Evolutionary conservation across 2,113 vertebrate genomes (phyloP).

Genomic region (Taurulus bubalis): DNA sequence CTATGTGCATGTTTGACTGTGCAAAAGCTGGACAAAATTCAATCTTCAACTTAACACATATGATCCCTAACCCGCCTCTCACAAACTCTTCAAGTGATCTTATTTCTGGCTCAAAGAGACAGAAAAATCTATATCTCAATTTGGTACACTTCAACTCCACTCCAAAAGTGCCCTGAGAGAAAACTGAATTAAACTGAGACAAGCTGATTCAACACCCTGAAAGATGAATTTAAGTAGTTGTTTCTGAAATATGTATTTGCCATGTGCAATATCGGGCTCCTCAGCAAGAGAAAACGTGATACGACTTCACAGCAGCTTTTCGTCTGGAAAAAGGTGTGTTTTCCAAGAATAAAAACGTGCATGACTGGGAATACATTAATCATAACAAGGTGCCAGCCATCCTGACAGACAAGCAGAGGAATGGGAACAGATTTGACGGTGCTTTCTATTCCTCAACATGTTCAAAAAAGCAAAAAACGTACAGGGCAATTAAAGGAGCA

Average conservation of each 20-base stretch:
- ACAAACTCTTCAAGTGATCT: conserved; percentile 78
- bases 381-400: conserved; percentile 73
- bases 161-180: conserved; percentile 76
- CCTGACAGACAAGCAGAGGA: conserved; percentile 71
- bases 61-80: conserved; percentile 66
- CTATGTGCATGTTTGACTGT: conserved; percentile 39
- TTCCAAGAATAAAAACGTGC: conserved; percentile 68
- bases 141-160: conserved; percentile 81
- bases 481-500: conserved; percentile 77
- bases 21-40: conserved; percentile 65
- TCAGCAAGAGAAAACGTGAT: conserved; percentile 55
- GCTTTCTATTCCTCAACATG: conserved; percentile 67
- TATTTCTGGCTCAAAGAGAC: conserved; percentile 78
- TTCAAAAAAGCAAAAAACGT: conserved; percentile 62
- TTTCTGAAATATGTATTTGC: conserved; percentile 82
- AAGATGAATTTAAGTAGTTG: conserved; percentile 81
- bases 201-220: conserved; percentile 80
- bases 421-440: conserved; percentile 62
- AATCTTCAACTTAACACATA: conserved; percentile 73
- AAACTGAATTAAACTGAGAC: conserved; percentile 80
- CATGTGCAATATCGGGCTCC: conserved; percentile 61
- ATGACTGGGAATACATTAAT: conserved; percentile 78
- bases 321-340: conserved; percentile 60
- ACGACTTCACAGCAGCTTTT: conserved; percentile 65
- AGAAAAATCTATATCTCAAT: conserved; percentile 84